Percentiles rank a stretch among this genome's conserved stretches.
Evolutionary conservation across 2,888 invertebrate genomes (phyloP).

Genomic region (Conus canariensis): DNA sequence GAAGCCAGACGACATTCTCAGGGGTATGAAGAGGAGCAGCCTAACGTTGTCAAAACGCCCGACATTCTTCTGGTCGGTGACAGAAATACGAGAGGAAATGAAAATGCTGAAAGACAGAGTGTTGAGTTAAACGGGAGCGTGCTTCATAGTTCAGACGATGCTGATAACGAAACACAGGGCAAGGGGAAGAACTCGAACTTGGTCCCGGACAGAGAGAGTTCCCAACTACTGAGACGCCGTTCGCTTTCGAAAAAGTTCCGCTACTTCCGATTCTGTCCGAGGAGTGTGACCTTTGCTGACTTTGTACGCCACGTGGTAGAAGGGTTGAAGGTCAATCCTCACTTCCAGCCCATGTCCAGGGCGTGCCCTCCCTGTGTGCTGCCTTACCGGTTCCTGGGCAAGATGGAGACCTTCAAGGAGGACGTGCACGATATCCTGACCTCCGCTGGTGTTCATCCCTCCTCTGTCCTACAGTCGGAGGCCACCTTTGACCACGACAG

Average conservation of each 20-base stretch:
- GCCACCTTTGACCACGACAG: conserved; percentile 31
- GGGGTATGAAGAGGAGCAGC: too few relatives aligned
- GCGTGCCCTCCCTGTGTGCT: conserved; percentile 28
- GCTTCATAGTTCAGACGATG: too few relatives aligned
- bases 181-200: background rate
- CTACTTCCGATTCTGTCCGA: too few relatives aligned
- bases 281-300: conserved; percentile 21
- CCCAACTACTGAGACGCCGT: background rate
- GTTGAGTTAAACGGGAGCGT: too few relatives aligned
- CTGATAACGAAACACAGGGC: background rate
- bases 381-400: conserved; percentile 29
- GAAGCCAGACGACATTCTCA: too few relatives aligned
- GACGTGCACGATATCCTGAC: conserved; percentile 23
- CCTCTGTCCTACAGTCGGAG: background rate
- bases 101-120: too few relatives aligned
- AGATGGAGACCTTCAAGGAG: conserved; percentile 28
- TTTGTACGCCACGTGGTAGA: conserved; percentile 29
- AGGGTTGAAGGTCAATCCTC: background rate
- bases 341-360: conserved; percentile 27
- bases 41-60: too few relatives aligned
- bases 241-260: background rate
- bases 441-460: background rate
- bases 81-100: too few relatives aligned
- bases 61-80: too few relatives aligned
- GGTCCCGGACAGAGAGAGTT: background rate